Percentiles rank a stretch among this genome's conserved stretches.
Evolutionary conservation across 1,140 invertebrate species (phyloP).

Genomic region (Drosophila pseudoananassae): DNA sequence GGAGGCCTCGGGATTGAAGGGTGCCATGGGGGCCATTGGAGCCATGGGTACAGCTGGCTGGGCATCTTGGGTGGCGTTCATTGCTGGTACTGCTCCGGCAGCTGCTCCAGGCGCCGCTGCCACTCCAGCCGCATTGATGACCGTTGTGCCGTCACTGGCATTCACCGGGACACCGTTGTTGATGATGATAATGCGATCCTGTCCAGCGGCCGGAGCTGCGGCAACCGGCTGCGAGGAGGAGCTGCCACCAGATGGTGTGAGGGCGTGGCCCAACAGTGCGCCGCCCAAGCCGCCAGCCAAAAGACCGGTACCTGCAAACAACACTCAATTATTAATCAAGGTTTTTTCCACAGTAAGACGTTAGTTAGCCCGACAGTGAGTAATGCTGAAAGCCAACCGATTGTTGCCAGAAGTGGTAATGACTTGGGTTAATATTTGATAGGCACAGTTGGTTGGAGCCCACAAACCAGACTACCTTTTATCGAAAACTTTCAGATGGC

Average conservation of each 20-base stretch:
- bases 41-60: constrained; percentile 43
- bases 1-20: constrained; percentile 76
- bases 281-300: constrained; percentile 74
- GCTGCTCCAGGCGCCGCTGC: constrained; percentile 37
- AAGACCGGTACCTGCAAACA: constrained; percentile 64
- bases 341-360: constrained; percentile 1
- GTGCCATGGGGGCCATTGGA: constrained; percentile 27
- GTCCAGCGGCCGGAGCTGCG: constrained; percentile 54
- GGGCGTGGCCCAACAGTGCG: constrained; percentile 68
- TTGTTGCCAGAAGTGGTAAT: not conserved
- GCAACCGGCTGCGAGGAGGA: constrained; percentile 46
- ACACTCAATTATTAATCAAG: not conserved
- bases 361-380: not conserved
- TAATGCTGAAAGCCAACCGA: not conserved
- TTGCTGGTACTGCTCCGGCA: constrained; percentile 10
- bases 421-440: constrained; percentile 1
- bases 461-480: no score
- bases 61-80: constrained; percentile 41
- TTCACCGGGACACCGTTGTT: constrained; percentile 75
- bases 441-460: not conserved
- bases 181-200: constrained; percentile 80
- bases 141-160: constrained; percentile 70
- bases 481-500: no score
- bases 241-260: constrained; percentile 65
- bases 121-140: constrained; percentile 69